Conservation (phyloP, 1,140 invertebrate species). For the Drosophila repleta region DNA sequence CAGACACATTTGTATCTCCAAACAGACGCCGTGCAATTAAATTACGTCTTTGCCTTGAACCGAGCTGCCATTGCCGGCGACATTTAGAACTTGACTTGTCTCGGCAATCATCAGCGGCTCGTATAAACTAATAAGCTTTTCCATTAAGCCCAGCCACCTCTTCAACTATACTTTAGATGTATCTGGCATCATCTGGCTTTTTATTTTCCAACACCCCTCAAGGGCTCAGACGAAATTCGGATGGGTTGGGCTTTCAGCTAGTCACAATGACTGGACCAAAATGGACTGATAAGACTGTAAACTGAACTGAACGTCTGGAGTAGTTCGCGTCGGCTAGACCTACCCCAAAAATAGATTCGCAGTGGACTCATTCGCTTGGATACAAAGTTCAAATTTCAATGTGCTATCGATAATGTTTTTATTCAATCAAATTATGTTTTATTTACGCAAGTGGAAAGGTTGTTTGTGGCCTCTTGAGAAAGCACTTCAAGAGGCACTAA, state of each 20-base stretch:
- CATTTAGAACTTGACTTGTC: conserved; percentile 72
- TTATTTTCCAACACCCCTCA: conserved; percentile 11
- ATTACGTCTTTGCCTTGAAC: conserved; percentile 69
- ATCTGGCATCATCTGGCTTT: background rate
- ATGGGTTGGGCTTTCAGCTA: background rate
- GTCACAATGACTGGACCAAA: conserved; percentile 19
- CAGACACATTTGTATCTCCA: conserved; percentile 78
- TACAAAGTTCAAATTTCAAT: conserved; percentile 2
- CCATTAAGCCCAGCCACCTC: conserved; percentile 27
- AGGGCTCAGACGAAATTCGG: background rate
- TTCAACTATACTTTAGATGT: background rate
- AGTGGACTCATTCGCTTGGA: conserved; percentile 3
- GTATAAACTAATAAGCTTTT: conserved; percentile 38
- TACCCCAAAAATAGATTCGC: conserved; percentile 44
- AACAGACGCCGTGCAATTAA: conserved; percentile 65
- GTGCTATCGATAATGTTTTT: background rate
- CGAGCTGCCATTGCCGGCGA: conserved; percentile 52
- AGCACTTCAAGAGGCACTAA: no score
- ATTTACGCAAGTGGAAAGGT: background rate
- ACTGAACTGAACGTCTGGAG: background rate
- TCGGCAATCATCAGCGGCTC: conserved; percentile 27
- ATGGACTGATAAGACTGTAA: conserved; percentile 1
- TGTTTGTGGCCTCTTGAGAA: background rate
- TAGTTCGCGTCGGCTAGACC: conserved; percentile 3
- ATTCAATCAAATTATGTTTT: background rate